Base-by-base conservation (phyloP, 2,113 vertebrate genomes). In the Psammodynastes pulverulentus region DNA sequence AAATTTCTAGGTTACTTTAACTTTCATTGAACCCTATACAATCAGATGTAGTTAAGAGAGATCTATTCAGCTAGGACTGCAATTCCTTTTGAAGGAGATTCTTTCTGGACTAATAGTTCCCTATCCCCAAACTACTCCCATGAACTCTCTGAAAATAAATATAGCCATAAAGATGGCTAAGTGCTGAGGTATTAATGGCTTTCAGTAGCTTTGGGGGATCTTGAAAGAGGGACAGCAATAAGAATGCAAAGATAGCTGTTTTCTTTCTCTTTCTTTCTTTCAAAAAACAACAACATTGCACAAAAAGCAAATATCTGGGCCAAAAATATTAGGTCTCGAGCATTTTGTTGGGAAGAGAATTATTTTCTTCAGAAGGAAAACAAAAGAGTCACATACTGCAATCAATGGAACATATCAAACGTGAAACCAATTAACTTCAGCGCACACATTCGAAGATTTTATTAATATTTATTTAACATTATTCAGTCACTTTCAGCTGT, bases 361-460 rank as follows among this genome's bases (percentile, higher is more conserved):
- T 54, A 10, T 17, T 84, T 93, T 86, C 92, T 93, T 90, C 51
- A 93, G 88, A 45, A 79, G 91, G 79, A 26, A 92, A 86, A 79
- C 72, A 43, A 94, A 92, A 2, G 93, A 51, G 86, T 93, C 3
- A 39, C 2, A 39, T 2, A 89, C 90, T 95, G 84, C 91, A 94
- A 95, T 19, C 3, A 88, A 94, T 92, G 52, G 93, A 94, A 54
- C 87, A 58, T 56, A 94, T 93, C 95, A 93, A 43, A 12, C 54
- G 39, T 58, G 62, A 93, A 93, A 91, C 45, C 94, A 91, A 67
- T 89, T 5, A 95, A 92, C 49, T 91, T 84, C 26, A 45, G 79
- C 49, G 87, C 23, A 91, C 92, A 92, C 91, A 92, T 58, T 54
- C 43, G 86, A 43, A 13, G 3, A 79, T 92, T 93, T 51, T 12